Base-by-base conservation (phyloP, 1,140 invertebrate genomes). In the Asobara japonica region DNA sequence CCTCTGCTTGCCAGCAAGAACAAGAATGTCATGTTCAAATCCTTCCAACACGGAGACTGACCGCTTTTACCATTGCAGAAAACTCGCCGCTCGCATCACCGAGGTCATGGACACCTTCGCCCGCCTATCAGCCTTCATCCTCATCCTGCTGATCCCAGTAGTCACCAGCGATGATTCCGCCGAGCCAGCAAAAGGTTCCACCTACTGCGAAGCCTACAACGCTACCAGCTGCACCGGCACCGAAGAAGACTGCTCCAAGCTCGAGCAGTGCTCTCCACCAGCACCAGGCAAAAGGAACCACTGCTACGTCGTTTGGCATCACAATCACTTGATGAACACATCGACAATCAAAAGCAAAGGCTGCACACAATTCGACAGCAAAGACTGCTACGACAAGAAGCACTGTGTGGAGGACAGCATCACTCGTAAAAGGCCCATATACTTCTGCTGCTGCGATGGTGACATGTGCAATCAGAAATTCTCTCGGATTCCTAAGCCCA, bases 371-470 rank as follows among this genome's bases (percentile, higher is more conserved):
- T 87, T 95, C 51, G 91, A 95, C 78, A 92, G 91, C 74, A 91
- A 92, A 69, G 91, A 92, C 38, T 96, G 94, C 82, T 91, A 91
- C 72, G 90, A 94, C 78, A 89, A 93, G 79, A 84, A 88, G 11
- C 89, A 89, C 74, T 96, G 94, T 84, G 88, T 94, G 31, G 91
- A 92, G 41, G 89, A 88, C 67, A 85, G 87, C 65, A 89, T 90
- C 72, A 90, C 90, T 30, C 87, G 89, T 16, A 92, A 92, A 80
- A 90, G 91, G 13, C 89, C 91, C 31, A 87, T 93, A 5, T 86
- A 94, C 62, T 97, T 95, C 83, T 98, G 97, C 82, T 98, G 96
- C 80, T 98, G 96, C 87, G 94, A 95, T 84, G 93, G 94, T 13
- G 92, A 96, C 77, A 91, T 94, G 89, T 98, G 97, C 85, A 98